Conservation (phyloP, 2,797 vertebrate genomes). For the Hippopotamyrus pictus region DNA sequence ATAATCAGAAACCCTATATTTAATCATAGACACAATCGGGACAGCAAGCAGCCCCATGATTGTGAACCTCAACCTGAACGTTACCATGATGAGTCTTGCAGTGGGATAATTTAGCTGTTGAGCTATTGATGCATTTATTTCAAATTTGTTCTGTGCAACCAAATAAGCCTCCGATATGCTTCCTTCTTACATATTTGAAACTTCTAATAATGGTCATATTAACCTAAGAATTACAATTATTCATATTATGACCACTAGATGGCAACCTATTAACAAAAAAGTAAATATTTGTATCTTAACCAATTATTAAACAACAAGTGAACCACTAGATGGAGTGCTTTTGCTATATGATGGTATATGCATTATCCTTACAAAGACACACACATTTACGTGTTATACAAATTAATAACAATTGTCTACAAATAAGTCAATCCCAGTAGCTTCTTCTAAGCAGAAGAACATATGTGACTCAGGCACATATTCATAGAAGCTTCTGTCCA, state of each 20-base stretch:
- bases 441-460: neutral
- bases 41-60: neutral
- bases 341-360: neutral
- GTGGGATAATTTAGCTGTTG: neutral
- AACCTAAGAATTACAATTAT: neutral
- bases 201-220: neutral
- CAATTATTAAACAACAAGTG: neutral
- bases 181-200: neutral
- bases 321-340: conserved; percentile 9
- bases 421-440: neutral
- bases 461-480: neutral
- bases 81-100: neutral
- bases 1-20: neutral
- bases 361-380: neutral
- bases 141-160: neutral
- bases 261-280: conserved; percentile 9
- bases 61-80: neutral
- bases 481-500: neutral
- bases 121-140: neutral
- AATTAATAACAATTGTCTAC: neutral
- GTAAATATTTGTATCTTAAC: neutral
- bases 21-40: neutral
- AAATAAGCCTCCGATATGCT: neutral
- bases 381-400: neutral
- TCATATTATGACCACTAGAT: neutral